phyloP scores from a whole-genome alignment of 1,140 invertebrate species.

The Mamestra configurata region DNA sequence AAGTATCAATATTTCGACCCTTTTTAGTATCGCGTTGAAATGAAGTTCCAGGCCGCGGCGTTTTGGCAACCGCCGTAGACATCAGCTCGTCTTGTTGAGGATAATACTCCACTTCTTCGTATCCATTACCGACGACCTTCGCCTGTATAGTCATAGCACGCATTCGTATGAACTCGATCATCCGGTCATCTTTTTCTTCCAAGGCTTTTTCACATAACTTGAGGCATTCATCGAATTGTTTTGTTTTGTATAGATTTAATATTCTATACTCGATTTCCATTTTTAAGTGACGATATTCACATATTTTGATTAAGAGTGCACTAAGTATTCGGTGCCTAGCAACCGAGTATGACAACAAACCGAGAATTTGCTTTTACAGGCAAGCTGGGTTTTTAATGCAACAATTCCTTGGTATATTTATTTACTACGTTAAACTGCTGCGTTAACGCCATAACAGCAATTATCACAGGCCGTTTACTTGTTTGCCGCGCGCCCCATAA shows the following conservation, averaged over 20 bases:
- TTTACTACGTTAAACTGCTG: not conserved
- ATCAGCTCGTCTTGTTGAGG: slow-evolving; percentile 72
- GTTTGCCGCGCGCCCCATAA: slow-evolving; percentile 43
- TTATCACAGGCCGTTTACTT: slow-evolving; percentile 38
- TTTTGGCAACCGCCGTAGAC: slow-evolving; percentile 76
- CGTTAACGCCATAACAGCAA: not conserved
- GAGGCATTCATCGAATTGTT: slow-evolving; percentile 78
- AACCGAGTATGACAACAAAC: slow-evolving; percentile 49
- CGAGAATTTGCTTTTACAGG: not conserved
- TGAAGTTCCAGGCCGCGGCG: slow-evolving; percentile 78
- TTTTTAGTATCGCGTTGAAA: slow-evolving; percentile 72
- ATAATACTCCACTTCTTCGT: slow-evolving; percentile 82
- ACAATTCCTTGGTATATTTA: not conserved
- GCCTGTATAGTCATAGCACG: slow-evolving; percentile 80
- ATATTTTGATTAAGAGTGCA: not conserved
- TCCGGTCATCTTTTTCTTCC: slow-evolving; percentile 66
- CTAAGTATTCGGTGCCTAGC: slow-evolving; percentile 58
- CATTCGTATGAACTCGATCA: slow-evolving; percentile 81
- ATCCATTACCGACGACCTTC: slow-evolving; percentile 80
- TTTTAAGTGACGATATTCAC: not conserved
- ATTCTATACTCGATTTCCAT: slow-evolving; percentile 78
- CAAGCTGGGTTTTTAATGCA: too few species aligned
- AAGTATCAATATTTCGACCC: slow-evolving; percentile 55
- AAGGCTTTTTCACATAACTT: slow-evolving; percentile 69
- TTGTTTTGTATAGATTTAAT: slow-evolving; percentile 80